Conservation (phyloP, 2,888 invertebrate species). For the Thereva nobilitata region DNA sequence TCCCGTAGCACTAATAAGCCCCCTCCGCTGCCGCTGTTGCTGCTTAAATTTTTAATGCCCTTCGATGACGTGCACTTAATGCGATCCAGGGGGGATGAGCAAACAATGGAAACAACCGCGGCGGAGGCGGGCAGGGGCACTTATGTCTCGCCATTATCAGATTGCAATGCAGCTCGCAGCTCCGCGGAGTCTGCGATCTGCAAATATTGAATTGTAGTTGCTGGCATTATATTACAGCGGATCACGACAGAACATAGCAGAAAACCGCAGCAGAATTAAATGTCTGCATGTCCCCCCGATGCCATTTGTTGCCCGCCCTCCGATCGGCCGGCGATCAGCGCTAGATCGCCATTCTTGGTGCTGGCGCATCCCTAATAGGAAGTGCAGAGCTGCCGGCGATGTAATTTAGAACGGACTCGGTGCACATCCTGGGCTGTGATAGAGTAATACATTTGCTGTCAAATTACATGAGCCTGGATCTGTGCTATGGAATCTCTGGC, state of each 20-base stretch:
- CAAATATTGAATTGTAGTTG: slow-evolving; percentile 26
- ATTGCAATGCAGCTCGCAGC: slow-evolving; percentile 20
- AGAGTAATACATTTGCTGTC: slow-evolving; percentile 48
- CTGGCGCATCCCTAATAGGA: slow-evolving; percentile 26
- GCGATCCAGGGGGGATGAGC: neutral
- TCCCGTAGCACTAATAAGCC: slow-evolving; percentile 10
- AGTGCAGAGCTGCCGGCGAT: slow-evolving; percentile 29
- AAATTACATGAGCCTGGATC: slow-evolving; percentile 45
- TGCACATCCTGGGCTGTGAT: slow-evolving; percentile 40
- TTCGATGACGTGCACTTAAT: slow-evolving; percentile 3
- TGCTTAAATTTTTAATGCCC: neutral
- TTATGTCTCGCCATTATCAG: slow-evolving; percentile 28
- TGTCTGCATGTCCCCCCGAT: slow-evolving; percentile 7
- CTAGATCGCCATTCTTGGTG: neutral
- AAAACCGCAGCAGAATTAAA: slow-evolving; percentile 28
- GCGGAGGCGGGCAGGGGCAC: slow-evolving; percentile 7
- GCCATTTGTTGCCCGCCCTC: slow-evolving; percentile 1
- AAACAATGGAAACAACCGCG: slow-evolving; percentile 5
- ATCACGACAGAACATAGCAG: slow-evolving; percentile 10
- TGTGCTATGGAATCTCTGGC: slow-evolving; percentile 18
- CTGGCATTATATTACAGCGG: slow-evolving; percentile 15
- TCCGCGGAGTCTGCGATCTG: neutral
- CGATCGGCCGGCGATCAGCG: neutral
- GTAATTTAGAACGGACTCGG: slow-evolving; percentile 22
- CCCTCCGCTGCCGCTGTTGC: too few species aligned